A percentile compares a stretch with the other conserved stretches of the same genome.
These are phyloP conservation scores for Zosterops borbonicus DNA, from an alignment of 2,113 vertebrate genomes.

Conservation along the genomic window DNA sequence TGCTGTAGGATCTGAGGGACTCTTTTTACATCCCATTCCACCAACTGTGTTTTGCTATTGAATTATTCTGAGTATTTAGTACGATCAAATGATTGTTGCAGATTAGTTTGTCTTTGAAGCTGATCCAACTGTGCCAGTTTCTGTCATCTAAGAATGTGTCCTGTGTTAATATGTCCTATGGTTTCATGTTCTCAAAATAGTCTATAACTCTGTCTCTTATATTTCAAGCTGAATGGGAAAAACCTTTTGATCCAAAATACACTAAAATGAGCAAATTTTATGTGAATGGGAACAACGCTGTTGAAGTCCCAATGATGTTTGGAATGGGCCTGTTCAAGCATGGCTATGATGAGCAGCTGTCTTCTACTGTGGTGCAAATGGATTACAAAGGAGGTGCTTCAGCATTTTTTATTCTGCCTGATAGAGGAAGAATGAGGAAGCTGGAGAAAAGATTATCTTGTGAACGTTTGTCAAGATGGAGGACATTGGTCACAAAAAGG, in stretches of 20 bases:
- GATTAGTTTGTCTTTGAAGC: background rate
- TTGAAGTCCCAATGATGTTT: slow-evolving; percentile 63
- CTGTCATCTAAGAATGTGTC: background rate
- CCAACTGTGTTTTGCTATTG: background rate
- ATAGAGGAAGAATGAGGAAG: slow-evolving; percentile 76
- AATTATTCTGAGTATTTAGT: background rate
- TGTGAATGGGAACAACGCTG: slow-evolving; percentile 22
- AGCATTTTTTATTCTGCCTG: slow-evolving; percentile 82
- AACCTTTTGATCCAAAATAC: slow-evolving; percentile 54
- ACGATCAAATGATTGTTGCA: background rate
- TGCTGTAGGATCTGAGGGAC: background rate
- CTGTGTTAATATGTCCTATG: background rate
- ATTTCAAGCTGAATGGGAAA: slow-evolving; percentile 67
- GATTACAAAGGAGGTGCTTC: slow-evolving; percentile 85
- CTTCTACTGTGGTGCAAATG: slow-evolving; percentile 77
- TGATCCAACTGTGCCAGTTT: background rate
- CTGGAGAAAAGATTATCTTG: slow-evolving; percentile 73
- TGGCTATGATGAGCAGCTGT: slow-evolving; percentile 63
- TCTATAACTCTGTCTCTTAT: slow-evolving; percentile 26
- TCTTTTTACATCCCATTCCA: background rate
- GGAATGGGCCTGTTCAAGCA: slow-evolving; percentile 54
- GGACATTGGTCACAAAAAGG: slow-evolving; percentile 50
- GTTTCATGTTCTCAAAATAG: slow-evolving; percentile 6
- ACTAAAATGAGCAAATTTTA: slow-evolving; percentile 59
- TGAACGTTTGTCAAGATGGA: slow-evolving; percentile 41